Evolutionary conservation across 2,888 invertebrate genomes (phyloP).

Genomic region (Agonopterix alstromeriana): DNA sequence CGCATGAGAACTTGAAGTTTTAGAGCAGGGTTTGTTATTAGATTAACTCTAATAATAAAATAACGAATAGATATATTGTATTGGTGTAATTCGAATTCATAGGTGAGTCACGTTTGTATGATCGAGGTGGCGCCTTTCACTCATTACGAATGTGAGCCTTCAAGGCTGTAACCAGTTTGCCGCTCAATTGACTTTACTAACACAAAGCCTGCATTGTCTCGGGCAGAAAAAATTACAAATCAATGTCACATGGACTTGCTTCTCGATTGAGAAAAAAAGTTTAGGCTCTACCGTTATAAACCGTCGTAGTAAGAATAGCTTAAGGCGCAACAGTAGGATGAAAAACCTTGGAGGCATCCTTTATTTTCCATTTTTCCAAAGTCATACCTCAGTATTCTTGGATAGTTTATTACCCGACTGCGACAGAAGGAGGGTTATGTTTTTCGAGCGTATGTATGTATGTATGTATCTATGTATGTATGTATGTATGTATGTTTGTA

Average conservation of each 20-base stretch:
- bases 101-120: conserved; percentile 52
- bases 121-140: conserved; percentile 59
- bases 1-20: conserved; percentile 27
- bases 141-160: conserved; percentile 56
- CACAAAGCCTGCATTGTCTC: conserved; percentile 42
- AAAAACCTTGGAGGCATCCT: no score
- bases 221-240: conserved; percentile 4
- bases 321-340: no score
- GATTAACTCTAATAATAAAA: no score
- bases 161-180: conserved; percentile 52
- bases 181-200: conserved; percentile 43
- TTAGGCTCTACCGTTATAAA: no score
- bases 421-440: no score
- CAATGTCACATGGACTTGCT: background rate
- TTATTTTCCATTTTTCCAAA: no score
- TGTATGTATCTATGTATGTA: no score
- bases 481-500: no score
- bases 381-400: no score
- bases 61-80: conserved; percentile 7
- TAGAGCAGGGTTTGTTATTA: conserved; percentile 23
- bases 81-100: conserved; percentile 33
- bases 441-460: no score
- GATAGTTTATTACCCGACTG: no score
- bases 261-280: background rate
- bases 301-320: no score